These are phyloP conservation scores for Chironomus striatipennis DNA, from an alignment of 1,140 invertebrate genomes.

Conservation along the genomic window DNA sequence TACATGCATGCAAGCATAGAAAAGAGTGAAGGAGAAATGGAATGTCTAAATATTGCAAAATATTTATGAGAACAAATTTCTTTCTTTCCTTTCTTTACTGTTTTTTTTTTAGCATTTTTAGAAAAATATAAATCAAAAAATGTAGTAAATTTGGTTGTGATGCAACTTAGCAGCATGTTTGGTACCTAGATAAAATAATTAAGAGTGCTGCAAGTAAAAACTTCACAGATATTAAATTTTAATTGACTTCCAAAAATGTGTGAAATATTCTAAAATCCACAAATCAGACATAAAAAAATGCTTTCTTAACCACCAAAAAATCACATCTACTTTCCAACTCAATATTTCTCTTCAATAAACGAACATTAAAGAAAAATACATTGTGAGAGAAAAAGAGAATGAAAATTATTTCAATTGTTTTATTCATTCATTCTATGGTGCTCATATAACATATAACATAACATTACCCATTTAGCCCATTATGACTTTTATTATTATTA, in stretches of 20 bases:
- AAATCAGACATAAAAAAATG: too few species aligned
- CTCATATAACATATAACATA: background rate
- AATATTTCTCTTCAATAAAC: background rate
- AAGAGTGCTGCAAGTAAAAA: too few species aligned
- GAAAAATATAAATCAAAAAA: background rate
- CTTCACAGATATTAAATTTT: too few species aligned
- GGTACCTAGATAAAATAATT: too few species aligned
- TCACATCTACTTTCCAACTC: too few species aligned
- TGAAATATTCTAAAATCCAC: too few species aligned
- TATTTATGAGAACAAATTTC: background rate
- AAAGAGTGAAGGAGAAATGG: background rate
- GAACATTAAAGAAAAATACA: too few species aligned
- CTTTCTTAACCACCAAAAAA: too few species aligned
- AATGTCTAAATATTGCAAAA: conserved; percentile 14
- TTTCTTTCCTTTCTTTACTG: background rate
- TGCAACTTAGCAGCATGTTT: too few species aligned
- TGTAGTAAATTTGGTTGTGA: too few species aligned
- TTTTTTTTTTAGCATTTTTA: background rate
- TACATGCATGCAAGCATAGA: background rate
- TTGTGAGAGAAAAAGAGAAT: too few species aligned
- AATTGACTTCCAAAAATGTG: too few species aligned
- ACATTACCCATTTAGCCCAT: background rate
- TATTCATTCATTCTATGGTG: background rate
- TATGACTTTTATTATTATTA: conserved; percentile 15
- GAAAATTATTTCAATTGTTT: conserved; percentile 11